Evolutionary conservation across 2,797 vertebrate species (phyloP).

Genomic region (Columba guinea): DNA sequence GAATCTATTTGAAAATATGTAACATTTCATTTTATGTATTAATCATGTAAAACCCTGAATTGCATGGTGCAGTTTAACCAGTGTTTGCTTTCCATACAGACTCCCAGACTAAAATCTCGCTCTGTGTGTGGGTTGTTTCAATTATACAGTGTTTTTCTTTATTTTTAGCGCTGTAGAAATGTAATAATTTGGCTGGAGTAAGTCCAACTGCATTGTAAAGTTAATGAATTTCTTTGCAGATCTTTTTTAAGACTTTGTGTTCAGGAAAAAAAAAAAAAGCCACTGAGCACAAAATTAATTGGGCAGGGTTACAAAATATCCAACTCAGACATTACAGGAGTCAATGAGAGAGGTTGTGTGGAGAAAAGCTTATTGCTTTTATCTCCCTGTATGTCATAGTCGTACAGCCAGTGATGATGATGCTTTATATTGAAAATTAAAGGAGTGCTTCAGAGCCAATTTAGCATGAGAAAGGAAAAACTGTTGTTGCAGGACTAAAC

Average conservation of each 20-base stretch:
- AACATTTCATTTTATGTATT: background rate
- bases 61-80: background rate
- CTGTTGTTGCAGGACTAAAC: background rate
- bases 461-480: background rate
- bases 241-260: background rate
- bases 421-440: background rate
- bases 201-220: background rate
- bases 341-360: background rate
- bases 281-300: conserved; percentile 22
- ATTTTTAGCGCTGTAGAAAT: background rate
- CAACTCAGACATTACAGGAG: background rate
- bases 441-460: background rate
- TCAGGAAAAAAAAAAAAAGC: background rate
- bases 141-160: background rate
- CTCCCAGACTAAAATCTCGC: background rate
- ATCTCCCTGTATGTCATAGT: background rate
- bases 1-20: background rate
- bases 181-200: conserved; percentile 5
- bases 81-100: background rate
- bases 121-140: background rate
- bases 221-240: conserved; percentile 50
- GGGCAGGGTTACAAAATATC: conserved; percentile 15
- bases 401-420: background rate
- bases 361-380: background rate
- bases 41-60: background rate